Evolutionary conservation across 2,797 vertebrate species (phyloP).

Genomic region (Passerculus sandwichensis): DNA sequence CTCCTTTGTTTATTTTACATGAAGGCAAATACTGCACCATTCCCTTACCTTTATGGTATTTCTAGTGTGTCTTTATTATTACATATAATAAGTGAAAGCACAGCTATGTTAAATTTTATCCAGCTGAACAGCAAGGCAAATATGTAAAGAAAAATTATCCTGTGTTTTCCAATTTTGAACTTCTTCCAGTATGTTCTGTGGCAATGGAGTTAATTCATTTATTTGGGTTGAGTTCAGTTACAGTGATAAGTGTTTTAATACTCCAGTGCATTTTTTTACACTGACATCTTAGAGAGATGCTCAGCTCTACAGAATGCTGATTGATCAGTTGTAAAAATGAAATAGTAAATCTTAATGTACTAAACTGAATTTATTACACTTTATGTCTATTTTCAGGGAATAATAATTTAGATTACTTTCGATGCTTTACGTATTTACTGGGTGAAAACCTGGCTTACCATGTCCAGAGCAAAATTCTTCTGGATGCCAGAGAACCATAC

Average conservation of each 20-base stretch:
- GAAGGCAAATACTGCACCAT: neutral
- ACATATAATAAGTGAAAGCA: neutral
- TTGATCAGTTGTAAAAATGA: conserved; percentile 37
- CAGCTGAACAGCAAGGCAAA: conserved; percentile 1
- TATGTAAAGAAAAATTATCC: neutral
- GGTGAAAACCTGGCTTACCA: neutral
- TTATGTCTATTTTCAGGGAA: neutral
- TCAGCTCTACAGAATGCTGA: conserved; percentile 28
- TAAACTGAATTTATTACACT: conserved; percentile 16
- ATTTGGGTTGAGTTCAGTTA: conserved; percentile 23
- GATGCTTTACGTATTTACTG: neutral
- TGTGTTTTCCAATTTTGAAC: conserved; percentile 39
- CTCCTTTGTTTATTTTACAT: conserved; percentile 51
- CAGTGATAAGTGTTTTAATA: conserved; percentile 60
- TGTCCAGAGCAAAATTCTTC: neutral
- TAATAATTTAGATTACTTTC: neutral
- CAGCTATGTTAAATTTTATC: conserved; percentile 5
- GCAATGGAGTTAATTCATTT: conserved; percentile 44
- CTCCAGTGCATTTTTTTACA: conserved; percentile 1
- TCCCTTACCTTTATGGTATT: neutral
- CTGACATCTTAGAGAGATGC: neutral
- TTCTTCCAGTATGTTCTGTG: conserved; percentile 46
- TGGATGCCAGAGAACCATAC: neutral
- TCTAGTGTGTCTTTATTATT: neutral
- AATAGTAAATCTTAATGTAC: conserved; percentile 44